Conservation (phyloP, 2,797 vertebrate genomes). For the Helostoma temminkii region DNA sequence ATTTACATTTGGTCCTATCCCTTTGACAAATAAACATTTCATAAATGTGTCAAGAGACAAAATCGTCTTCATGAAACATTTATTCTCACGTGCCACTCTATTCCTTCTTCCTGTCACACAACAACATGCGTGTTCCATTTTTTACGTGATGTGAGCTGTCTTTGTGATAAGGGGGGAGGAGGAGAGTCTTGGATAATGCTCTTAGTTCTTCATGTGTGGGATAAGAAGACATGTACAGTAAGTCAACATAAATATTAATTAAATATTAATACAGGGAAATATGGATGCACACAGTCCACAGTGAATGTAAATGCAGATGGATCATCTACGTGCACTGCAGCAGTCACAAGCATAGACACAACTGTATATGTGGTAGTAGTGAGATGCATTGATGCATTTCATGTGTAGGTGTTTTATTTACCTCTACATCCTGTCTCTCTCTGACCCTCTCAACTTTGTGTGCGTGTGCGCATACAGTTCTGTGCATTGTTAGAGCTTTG, state of each 20-base stretch:
- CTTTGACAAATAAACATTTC: constrained; percentile 63
- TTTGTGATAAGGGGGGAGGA: not conserved
- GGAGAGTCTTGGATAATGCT: not conserved
- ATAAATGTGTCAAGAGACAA: constrained; percentile 61
- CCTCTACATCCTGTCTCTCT: constrained; percentile 28
- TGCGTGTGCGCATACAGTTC: not conserved
- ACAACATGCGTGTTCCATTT: constrained; percentile 14
- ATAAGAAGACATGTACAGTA: constrained; percentile 2
- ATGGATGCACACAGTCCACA: constrained; percentile 1
- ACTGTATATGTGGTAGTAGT: constrained; percentile 14
- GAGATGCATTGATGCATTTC: constrained; percentile 41
- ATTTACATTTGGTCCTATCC: constrained; percentile 11
- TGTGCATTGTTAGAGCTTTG: constrained; percentile 16
- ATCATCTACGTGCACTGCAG: constrained; percentile 20
- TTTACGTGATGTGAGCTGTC: not conserved
- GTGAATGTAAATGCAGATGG: constrained; percentile 28
- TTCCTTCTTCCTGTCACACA: constrained; percentile 24
- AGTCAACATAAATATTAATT: constrained; percentile 53
- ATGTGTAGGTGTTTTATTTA: constrained; percentile 60
- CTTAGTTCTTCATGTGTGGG: constrained; percentile 2
- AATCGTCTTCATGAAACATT: constrained; percentile 66
- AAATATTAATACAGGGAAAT: constrained; percentile 6
- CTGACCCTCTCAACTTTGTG: not conserved
- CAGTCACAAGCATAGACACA: constrained; percentile 31
- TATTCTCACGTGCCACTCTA: constrained; percentile 46